Percentiles rank a stretch among this genome's conserved stretches.
Evolutionary conservation across 2,797 vertebrate species (phyloP).

Genomic region (Poeciliopsis presidionis): DNA sequence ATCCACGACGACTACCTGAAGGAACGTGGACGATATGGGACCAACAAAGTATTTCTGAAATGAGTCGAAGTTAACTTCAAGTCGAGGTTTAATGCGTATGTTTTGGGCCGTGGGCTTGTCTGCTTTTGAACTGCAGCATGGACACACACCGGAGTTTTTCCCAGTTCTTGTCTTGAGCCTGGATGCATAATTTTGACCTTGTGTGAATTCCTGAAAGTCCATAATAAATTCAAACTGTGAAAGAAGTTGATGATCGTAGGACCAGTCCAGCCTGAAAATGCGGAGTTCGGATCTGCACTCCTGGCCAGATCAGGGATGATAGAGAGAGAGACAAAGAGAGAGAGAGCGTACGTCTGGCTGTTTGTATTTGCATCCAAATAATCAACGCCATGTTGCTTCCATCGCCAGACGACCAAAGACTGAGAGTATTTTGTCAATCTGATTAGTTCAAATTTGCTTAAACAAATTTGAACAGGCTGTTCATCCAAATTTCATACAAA

Average conservation of each 20-base stretch:
- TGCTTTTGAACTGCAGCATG: neutral
- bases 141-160: neutral
- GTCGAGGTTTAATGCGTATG: neutral
- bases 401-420: neutral
- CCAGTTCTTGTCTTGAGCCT: neutral
- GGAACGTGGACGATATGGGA: neutral
- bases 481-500: slow-evolving; percentile 1
- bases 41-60: no score
- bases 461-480: neutral
- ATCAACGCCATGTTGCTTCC: neutral
- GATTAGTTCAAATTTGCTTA: neutral
- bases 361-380: neutral
- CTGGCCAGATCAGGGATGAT: neutral
- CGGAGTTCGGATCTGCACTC: neutral
- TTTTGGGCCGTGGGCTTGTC: neutral
- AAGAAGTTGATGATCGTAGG: neutral
- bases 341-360: neutral
- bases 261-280: neutral
- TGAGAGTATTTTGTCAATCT: neutral
- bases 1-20: neutral
- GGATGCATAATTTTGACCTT: neutral
- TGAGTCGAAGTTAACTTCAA: neutral
- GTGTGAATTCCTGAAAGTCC: neutral
- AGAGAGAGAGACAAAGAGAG: neutral
- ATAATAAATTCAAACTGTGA: neutral